Base-by-base conservation (phyloP, 2,113 vertebrate genomes). In the Pelobates fuscus region DNA sequence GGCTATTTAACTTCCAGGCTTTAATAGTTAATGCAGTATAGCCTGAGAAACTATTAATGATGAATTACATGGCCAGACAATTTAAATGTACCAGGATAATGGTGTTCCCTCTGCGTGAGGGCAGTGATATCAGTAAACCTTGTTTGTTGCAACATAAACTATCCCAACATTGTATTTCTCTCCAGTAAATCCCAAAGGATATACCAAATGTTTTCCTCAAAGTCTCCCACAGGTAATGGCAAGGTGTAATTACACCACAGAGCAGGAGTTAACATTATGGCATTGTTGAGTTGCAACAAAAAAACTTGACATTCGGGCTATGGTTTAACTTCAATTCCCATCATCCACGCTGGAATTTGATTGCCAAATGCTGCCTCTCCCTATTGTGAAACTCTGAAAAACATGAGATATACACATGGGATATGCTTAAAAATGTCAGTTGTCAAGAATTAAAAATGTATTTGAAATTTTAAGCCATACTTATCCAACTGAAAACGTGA, bases 121-220 rank as follows among this genome's bases (percentile, higher is more conserved):
- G 14, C 14, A 43, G 58, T 46, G 43, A 10, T 37, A 24, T 27
- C 59, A 46, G 14, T 15, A 46, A 49, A 14, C 10, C 15, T 49
- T 49, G 12, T 62, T 49, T 52, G 24, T 71, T 44, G 46, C 24
- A 44, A 18, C 21, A 14, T 49, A 71, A 52, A 12, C 2, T 27
- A 41, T 24, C 43, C 46, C 14, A 41, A 18, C 54, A 8, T 17
- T 32, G 21, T 63, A 8, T 25, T 49, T 44, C 21, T 64, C 59
- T 25, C 21, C 10, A 12, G 1, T 41, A 61, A 59, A 43, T 67
- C 69, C 62, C 77, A 1, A 4, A 30, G 54, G 63, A 26, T 26
- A 26, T 61, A 25, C 59, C 8, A 52, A 67, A 37, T 76, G 55
- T 76, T 68, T 76, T 49, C 65, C 41, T 67, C 64, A 68, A 67